phyloP scores from a whole-genome alignment of 2,797 vertebrate species.

The Sebastes reedi region DNA sequence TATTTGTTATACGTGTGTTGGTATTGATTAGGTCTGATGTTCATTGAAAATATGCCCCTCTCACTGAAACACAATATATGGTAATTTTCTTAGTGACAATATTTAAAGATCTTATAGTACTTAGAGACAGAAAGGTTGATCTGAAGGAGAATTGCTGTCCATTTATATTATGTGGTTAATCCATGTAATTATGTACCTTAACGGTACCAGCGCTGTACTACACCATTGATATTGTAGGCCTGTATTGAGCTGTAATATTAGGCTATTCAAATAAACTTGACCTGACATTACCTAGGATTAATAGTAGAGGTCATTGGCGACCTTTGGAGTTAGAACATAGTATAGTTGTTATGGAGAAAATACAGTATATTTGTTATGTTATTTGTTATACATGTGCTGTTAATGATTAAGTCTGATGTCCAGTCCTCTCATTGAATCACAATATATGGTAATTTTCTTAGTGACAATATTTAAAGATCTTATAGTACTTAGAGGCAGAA shows the following conservation, averaged over 20 bases:
- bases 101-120: neutral
- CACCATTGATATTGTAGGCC: neutral
- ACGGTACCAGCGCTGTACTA: constrained; percentile 1
- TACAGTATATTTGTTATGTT: neutral
- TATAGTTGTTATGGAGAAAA: neutral
- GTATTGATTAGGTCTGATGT: neutral
- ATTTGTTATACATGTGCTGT: no score
- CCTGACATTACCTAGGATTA: neutral
- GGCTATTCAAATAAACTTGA: neutral
- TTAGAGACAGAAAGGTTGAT: neutral
- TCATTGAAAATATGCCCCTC: no score
- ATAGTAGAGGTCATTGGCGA: neutral
- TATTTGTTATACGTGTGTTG: no score
- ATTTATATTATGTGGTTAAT: constrained; percentile 5
- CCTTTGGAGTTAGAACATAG: neutral
- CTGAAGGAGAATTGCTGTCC: neutral
- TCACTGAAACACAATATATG: neutral
- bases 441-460: neutral
- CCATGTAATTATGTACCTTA: constrained; percentile 4
- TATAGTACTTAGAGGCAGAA: neutral
- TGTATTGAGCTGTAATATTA: neutral
- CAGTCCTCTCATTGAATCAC: neutral
- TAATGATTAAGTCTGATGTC: neutral
- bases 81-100: neutral
- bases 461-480: neutral